Percentiles rank a stretch among this genome's conserved stretches.
Conservation (phyloP, 2,113 vertebrate species). For the Sylvia atricapilla region DNA sequence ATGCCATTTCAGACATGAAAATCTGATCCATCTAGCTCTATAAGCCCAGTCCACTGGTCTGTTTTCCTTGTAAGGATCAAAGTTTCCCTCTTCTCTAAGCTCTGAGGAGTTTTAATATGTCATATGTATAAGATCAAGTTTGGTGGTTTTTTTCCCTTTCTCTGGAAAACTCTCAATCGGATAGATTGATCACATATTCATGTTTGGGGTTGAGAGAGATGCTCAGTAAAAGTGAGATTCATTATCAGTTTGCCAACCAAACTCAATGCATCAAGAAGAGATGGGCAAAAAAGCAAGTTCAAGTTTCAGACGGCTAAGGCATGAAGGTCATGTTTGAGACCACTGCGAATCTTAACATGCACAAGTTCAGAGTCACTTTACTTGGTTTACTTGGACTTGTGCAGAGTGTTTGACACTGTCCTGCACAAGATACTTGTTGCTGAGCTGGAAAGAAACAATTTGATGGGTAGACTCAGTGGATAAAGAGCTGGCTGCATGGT, state of each 20-base stretch:
- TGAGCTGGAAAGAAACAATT: background rate
- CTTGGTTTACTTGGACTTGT: background rate
- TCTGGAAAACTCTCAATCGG: background rate
- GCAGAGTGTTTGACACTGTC: background rate
- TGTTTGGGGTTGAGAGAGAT: background rate
- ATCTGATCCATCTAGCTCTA: background rate
- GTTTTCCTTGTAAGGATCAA: background rate
- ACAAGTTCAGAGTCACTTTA: background rate
- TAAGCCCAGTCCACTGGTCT: background rate
- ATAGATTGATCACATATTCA: background rate
- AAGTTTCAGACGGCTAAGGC: background rate
- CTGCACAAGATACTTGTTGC: background rate
- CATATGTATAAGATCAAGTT: background rate
- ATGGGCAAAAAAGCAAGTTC: rapidly evolving
- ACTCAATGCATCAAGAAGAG: background rate
- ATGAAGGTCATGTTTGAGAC: background rate
- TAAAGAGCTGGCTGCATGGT: background rate
- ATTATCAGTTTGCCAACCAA: background rate
- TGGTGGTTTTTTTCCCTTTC: background rate
- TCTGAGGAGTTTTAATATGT: background rate
- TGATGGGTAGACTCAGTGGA: background rate
- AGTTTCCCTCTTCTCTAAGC: background rate
- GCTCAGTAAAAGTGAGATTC: background rate
- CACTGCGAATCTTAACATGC: background rate
- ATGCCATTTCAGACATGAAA: background rate